Evolutionary conservation across 2,113 vertebrate genomes (phyloP), one percentile per base, ranked within the genome.

Genomic region (Labrus mixtus): DNA sequence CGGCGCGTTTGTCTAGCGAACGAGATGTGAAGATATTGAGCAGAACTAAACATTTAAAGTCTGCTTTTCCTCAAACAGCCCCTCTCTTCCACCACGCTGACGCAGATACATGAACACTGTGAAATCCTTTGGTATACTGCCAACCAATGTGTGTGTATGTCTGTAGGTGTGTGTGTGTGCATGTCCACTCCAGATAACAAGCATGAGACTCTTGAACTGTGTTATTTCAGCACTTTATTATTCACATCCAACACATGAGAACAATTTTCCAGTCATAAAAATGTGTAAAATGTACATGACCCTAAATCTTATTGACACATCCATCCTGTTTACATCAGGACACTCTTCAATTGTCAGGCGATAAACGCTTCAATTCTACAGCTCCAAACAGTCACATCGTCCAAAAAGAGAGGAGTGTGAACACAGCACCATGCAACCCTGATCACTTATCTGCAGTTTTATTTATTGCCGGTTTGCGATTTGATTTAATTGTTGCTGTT

Each of bases 41-140:
- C 88, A 92, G 85, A 79, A 17, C 68, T 55, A 76, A 86, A 78
- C 76, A 82, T 50, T 73, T 45, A 43, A 50, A 6, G 76, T 85
- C 82, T 86, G 87, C 72, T 58, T 87, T 82, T 76, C 56, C 68
- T 89, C 82, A 87, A 57, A 75, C 71, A 33, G 61, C 58, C 65
- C 43, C 46, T 83, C 56, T 79, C 81, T 70, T 86, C 81, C 84
- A 79, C 72, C 53, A 56, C 8, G 19, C 10, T 87, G 89, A 92
- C 83, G 79, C 73, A 90, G 74, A 83, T 71, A 70, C 76, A 79
- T 25, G 41, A 81, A 60, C 69, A 46, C 56, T 63, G 66, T 71
- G 51, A 80, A 84, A 55, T 73, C 76, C 39, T 78, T 41, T 73
- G 76, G 68, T 83, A 4, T n/a, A 11, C 59, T 75, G 84, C 88